Base-by-base conservation (phyloP, 2,797 vertebrate genomes). In the Liparis tanakae region DNA sequence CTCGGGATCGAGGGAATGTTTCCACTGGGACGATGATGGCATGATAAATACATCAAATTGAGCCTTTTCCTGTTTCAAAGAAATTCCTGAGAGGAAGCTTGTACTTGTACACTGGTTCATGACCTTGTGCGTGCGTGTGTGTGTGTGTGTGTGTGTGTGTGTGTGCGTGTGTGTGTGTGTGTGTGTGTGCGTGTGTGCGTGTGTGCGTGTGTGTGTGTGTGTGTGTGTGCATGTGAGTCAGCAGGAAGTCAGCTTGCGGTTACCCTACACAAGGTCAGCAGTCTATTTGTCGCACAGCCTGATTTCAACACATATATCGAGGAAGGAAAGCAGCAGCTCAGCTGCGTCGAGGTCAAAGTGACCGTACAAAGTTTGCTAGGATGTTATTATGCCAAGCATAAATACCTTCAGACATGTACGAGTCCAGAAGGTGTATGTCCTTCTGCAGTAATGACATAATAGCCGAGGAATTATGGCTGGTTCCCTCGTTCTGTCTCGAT, bases 1-100 rank as follows among this genome's bases (percentile, higher is more conserved):
- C 68, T 60, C 48, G 70, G 65, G 44, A 82, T 62, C 57, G 54
- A 63, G 41, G 17, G 43, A 74, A 79, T 71, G 36, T 85, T 82
- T 82, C 72, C 53, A 53, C 25, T 33, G 41, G 48, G 64, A 68
- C 41, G 61, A 74, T 53, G 51, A 77, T 75, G 63, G 62, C 58
- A 79, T 76, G 59, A 78, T 76, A 71, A 78, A 77, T 80, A 67
- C 70, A 57, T 57, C 6, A 10, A 80, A 70, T 50, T 81, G 43
- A 74, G 74, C 70, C 60, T 67, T 79, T 83, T 80, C 61, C 63
- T 82, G 33, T 86, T 86, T 80, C 34, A 82, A 83, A 83, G 53
- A 78, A 66, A 78, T 74, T 69, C 48, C 70, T 72, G 9, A 36
- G 2, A 7, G 57, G 68, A 6, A 78, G 37, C 39, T 59, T 86